Percentiles rank a stretch among this genome's conserved stretches.
Evolutionary conservation across 2,888 invertebrate genomes (phyloP).

Genomic region (Julus scanicus): DNA sequence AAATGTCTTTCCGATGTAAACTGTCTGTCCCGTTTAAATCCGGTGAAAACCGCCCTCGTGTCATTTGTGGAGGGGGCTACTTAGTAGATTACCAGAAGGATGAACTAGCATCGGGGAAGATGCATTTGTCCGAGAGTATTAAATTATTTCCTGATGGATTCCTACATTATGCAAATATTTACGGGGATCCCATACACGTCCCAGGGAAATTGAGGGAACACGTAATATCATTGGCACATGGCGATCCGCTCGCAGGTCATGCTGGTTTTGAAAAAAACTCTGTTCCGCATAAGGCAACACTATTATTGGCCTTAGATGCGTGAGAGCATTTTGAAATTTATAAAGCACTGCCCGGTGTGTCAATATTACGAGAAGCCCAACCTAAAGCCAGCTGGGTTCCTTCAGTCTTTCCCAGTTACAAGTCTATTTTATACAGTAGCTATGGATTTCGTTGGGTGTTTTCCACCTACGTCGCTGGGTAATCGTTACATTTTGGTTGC

Average conservation of each 20-base stretch:
- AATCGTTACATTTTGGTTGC: not conserved
- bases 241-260: not conserved
- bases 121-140: not conserved
- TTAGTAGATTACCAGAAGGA: not conserved
- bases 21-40: not conserved
- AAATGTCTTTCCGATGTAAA: constrained; percentile 52
- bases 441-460: not conserved
- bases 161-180: not conserved
- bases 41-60: not conserved
- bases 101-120: not conserved
- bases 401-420: not conserved
- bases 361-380: not conserved
- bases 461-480: not conserved
- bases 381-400: not conserved
- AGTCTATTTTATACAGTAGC: not conserved
- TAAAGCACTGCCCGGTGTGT: not conserved
- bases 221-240: not conserved
- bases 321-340: not conserved
- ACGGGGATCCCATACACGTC: not conserved
- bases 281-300: not conserved
- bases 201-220: not conserved
- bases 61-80: not conserved
- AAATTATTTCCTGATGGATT: not conserved
- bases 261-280: not conserved
- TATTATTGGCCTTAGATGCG: not conserved